Conservation (phyloP, 2,113 vertebrate genomes). For the Pristiophorus japonicus region DNA sequence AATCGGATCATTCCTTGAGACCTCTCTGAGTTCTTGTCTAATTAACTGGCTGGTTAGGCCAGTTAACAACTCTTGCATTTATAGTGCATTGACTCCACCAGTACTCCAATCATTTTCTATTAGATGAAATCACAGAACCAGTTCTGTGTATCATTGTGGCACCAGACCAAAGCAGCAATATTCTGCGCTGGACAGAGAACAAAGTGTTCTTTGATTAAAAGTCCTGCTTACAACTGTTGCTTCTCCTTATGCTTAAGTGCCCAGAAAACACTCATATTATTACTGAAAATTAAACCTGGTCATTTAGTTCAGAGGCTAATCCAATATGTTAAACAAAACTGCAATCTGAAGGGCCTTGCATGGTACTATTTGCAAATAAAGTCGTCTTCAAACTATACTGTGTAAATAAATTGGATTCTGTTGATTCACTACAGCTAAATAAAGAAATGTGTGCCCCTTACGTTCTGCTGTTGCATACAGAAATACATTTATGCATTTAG, state of each 20-base stretch:
- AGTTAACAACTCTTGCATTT: background rate
- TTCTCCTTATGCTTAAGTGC: background rate
- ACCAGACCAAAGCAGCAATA: background rate
- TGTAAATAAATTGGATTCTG: background rate
- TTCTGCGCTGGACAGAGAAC: background rate
- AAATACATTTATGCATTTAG: background rate
- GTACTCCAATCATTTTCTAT: background rate
- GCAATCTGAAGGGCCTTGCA: background rate
- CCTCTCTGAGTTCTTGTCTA: background rate
- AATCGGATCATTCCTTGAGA: constrained; percentile 18
- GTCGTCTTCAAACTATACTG: background rate
- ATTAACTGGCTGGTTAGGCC: constrained; percentile 16
- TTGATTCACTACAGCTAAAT: background rate
- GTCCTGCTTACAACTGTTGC: too few species aligned
- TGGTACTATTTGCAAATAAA: background rate
- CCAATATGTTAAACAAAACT: background rate
- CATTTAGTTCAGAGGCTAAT: background rate
- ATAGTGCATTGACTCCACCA: background rate
- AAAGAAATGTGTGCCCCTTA: background rate
- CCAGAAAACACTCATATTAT: background rate
- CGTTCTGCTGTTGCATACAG: background rate
- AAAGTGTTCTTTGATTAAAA: background rate
- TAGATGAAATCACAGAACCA: background rate
- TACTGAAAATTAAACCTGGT: background rate
- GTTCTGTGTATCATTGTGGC: background rate